phyloP scores from a whole-genome alignment of 1,140 invertebrate species.

The Potamilus streckersoni region DNA sequence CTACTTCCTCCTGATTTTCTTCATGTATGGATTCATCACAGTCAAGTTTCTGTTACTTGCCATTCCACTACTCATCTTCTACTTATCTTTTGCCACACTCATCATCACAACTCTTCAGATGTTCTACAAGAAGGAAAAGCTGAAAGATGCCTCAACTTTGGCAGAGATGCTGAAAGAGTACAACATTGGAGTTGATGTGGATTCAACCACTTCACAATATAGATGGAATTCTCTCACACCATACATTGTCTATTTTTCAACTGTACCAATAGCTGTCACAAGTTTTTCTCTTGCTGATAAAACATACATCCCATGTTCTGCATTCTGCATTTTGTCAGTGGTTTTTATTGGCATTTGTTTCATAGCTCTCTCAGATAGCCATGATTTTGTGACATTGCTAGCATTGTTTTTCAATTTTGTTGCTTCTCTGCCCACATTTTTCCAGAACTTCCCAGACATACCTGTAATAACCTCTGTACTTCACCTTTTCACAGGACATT shows the following conservation, averaged over 20 bases:
- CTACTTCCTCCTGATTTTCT: constrained; percentile 74
- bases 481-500: constrained; percentile 41
- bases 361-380: constrained; percentile 76
- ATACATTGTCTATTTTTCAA: constrained; percentile 82
- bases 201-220: constrained; percentile 83
- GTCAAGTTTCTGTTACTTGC: constrained; percentile 76
- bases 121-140: constrained; percentile 65
- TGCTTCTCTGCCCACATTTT: constrained; percentile 85
- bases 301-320: constrained; percentile 84
- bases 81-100: constrained; percentile 79
- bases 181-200: constrained; percentile 70
- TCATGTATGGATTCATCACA: constrained; percentile 77
- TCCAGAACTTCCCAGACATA: constrained; percentile 72
- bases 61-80: constrained; percentile 78
- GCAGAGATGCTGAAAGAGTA: constrained; percentile 54
- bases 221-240: constrained; percentile 85
- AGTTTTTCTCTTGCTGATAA: constrained; percentile 82
- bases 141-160: constrained; percentile 47
- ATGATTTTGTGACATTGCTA: constrained; percentile 79
- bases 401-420: constrained; percentile 82
- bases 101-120: constrained; percentile 83
- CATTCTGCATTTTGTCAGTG: constrained; percentile 81
- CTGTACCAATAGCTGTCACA: constrained; percentile 79
- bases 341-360: constrained; percentile 80
- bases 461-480: constrained; percentile 45